These are phyloP conservation scores for Buteo buteo DNA, from an alignment of 2,113 vertebrate species.

Conservation along the genomic window DNA sequence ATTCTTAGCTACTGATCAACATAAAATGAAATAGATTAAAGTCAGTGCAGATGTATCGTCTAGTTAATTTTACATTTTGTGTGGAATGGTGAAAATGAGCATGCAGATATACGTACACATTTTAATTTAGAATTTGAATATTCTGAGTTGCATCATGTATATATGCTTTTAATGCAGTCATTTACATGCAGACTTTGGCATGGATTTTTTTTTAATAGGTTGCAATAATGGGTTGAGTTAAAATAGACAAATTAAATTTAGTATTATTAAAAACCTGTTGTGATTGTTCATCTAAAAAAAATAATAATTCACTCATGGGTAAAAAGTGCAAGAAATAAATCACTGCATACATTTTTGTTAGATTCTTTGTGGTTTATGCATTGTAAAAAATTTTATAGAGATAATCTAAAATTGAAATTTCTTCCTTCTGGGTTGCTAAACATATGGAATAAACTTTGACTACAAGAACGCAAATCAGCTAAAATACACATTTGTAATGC, in stretches of 20 bases:
- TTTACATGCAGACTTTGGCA: background rate
- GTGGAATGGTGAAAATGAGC: background rate
- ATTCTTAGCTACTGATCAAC: conserved; percentile 70
- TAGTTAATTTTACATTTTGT: background rate
- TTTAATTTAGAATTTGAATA: background rate
- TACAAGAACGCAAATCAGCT: background rate
- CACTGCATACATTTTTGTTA: background rate
- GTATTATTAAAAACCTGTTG: background rate
- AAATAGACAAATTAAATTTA: background rate
- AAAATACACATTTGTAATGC: background rate
- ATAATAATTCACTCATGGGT: background rate
- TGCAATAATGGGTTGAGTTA: background rate
- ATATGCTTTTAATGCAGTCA: background rate
- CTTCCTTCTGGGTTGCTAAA: background rate
- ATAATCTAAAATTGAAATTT: background rate
- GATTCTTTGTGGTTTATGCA: background rate
- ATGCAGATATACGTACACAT: background rate
- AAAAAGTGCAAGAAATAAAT: background rate
- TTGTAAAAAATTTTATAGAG: background rate
- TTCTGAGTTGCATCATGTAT: background rate
- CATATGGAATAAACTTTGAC: background rate
- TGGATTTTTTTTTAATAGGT: background rate
- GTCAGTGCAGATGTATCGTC: background rate
- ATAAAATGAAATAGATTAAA: conserved; percentile 56
- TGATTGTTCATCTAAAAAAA: background rate